A percentile compares a stretch with the other conserved stretches of the same genome.
These are phyloP conservation scores for Machaerirhynchus nigripectus DNA, from an alignment of 2,113 vertebrate genomes.

Conservation along the genomic window DNA sequence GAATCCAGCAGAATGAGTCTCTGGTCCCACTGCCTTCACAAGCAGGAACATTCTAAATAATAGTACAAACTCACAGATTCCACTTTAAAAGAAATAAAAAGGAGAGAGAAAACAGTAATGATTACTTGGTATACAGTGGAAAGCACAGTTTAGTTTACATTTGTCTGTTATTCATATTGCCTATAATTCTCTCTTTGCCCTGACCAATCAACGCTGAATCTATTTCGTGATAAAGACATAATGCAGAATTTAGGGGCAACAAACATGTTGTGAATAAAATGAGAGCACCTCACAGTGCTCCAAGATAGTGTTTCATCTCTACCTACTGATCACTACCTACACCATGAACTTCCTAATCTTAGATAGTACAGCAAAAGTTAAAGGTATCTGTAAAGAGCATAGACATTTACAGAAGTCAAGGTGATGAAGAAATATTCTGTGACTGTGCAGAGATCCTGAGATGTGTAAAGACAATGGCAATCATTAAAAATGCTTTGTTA, in stretches of 20 bases:
- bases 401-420: background rate
- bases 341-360: background rate
- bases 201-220: background rate
- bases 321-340: background rate
- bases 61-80: background rate
- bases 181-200: background rate
- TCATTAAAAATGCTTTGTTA: background rate
- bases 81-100: background rate
- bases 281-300: background rate
- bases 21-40: background rate
- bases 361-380: background rate
- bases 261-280: background rate
- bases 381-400: background rate
- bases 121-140: background rate
- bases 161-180: background rate
- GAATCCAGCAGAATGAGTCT: background rate
- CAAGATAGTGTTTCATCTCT: background rate
- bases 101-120: background rate
- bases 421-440: background rate
- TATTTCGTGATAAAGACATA: background rate
- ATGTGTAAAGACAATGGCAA: background rate
- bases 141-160: background rate
- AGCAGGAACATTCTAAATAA: background rate
- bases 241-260: background rate
- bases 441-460: background rate